Conservation (phyloP, 1,140 invertebrate species). For the Drosophila burlai region DNA sequence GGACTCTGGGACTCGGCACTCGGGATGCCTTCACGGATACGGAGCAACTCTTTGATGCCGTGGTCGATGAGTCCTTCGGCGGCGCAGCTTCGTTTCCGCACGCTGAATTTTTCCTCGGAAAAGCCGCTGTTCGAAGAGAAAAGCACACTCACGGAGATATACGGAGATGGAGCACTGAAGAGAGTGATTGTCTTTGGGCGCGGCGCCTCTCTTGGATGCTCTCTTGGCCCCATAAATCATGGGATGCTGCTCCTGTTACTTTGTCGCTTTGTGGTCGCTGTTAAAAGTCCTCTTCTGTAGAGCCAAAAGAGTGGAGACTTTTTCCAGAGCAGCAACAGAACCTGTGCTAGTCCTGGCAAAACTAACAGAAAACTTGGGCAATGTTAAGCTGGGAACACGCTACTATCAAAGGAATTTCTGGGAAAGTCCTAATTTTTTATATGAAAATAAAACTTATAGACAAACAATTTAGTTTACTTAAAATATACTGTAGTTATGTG, state of each 20-base stretch:
- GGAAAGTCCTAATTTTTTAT: not conserved
- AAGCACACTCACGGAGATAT: not conserved
- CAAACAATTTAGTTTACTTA: too few relatives aligned
- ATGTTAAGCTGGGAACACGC: not conserved
- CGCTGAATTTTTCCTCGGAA: constrained; percentile 7
- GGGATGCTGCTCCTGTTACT: constrained; percentile 3
- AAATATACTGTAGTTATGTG: too few relatives aligned
- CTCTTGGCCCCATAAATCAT: constrained; percentile 1
- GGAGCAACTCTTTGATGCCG: constrained; percentile 62
- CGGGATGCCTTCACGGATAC: constrained; percentile 45
- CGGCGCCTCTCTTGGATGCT: constrained; percentile 39
- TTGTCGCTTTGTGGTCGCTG: constrained; percentile 67
- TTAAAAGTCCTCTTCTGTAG: constrained; percentile 17
- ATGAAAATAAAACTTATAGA: not conserved
- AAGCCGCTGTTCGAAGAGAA: constrained; percentile 10
- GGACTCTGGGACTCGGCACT: constrained; percentile 31
- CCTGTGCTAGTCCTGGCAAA: not conserved
- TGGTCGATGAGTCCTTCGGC: constrained; percentile 30
- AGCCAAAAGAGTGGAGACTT: constrained; percentile 58
- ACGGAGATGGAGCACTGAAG: not conserved
- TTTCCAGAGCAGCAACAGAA: constrained; percentile 5
- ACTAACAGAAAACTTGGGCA: not conserved
- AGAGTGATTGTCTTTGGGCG: constrained; percentile 42
- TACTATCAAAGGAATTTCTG: too few relatives aligned
- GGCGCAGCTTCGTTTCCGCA: constrained; percentile 27